Base-by-base conservation (phyloP, 2,797 vertebrate species). In the Platalea minor region DNA sequence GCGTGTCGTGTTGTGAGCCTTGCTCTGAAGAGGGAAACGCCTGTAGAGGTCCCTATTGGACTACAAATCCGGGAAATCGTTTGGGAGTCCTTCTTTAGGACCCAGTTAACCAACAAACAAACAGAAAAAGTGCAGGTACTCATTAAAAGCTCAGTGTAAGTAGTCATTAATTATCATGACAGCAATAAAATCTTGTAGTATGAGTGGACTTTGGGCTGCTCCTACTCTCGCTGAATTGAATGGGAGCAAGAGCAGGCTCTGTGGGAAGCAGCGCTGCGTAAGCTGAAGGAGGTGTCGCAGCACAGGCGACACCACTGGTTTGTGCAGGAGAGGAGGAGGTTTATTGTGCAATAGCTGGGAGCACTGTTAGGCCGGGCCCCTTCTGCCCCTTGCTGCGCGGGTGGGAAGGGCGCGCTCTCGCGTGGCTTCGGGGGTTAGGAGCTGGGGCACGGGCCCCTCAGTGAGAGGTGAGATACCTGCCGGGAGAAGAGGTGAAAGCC, bases 31-130 rank as follows among this genome's bases (percentile, higher is more conserved):
- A 46, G 48, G 39, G 33, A 64, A 12, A 25, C 0, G 28, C 94
- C 96, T 96, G 46, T 68, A 97, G 96, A 95, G 92, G 96, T 93
- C 97, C 74, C 95, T 91, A 2, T 91, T 93, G 95, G 69, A 74
- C 91, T 54, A 23, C 41, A 83, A 88, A 92, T 94, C 37, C 70
- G 13, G 72, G 88, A 80, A 78, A 80, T 29, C 8, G 3, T 26
- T 3, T 7, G 39, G 29, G 56, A 33, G 72, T 80, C 69, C 50
- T 77, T 31, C 85, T 92, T 82, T 59, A 64, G 8, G 13, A 85
- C 59, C 68, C 46, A 46, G 74, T 76, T 93, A 80, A 67, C n/a
- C 85, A 95, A 64, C 73, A 78, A 88, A 74, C 69, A 48, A 41
- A 76, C 37, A 41, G 41, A 25, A 70, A 43, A 64, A 70, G n/a